A percentile compares a stretch with the other conserved stretches of the same genome.
Conservation (phyloP, 2,113 vertebrate species). For the Pygoscelis antarcticus region DNA sequence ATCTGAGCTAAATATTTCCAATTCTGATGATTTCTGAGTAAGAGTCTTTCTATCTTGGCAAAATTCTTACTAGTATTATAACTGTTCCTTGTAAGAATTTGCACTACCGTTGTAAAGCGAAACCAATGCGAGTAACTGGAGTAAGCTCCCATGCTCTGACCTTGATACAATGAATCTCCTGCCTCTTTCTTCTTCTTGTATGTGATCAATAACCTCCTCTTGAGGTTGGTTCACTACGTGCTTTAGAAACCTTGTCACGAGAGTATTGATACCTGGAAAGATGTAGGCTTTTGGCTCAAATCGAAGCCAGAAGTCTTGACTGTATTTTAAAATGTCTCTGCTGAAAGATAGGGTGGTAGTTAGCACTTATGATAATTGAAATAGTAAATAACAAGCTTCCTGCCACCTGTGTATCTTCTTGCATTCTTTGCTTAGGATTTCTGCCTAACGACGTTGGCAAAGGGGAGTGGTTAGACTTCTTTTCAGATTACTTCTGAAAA, state of each 20-base stretch:
- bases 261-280: background rate
- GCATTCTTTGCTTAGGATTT: background rate
- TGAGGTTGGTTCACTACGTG: too few species aligned
- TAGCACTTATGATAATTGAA: background rate
- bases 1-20: background rate
- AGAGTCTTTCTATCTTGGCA: background rate
- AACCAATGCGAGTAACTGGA: background rate
- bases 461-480: background rate
- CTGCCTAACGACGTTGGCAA: background rate
- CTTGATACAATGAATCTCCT: background rate
- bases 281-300: background rate
- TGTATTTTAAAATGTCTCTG: background rate
- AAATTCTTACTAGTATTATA: background rate
- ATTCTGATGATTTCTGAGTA: background rate
- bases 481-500: background rate
- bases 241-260: background rate
- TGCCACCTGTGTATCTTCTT: background rate
- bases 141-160: background rate
- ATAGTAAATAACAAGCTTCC: background rate
- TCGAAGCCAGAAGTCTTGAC: background rate
- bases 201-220: background rate
- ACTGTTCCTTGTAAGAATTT: background rate
- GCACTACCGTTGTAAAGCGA: background rate
- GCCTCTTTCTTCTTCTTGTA: background rate
- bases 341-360: background rate